These are phyloP conservation scores for Microtus montanus DNA, from an alignment of 2,113 vertebrate species.

Conservation along the genomic window DNA sequence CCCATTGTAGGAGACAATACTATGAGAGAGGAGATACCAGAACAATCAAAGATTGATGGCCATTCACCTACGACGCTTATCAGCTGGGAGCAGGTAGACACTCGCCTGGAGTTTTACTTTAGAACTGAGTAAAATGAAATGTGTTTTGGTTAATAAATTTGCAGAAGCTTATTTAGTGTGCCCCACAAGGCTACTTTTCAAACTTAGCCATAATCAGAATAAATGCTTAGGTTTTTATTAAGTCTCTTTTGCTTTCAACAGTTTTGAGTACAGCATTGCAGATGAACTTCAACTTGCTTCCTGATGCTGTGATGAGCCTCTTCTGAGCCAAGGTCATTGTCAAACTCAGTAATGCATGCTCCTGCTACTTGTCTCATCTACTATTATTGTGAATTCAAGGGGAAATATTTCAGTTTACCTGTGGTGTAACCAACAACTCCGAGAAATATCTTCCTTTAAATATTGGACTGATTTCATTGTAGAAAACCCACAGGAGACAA, in stretches of 20 bases:
- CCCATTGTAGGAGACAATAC: neutral
- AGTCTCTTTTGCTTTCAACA: neutral
- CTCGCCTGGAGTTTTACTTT: neutral
- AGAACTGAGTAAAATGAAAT: neutral
- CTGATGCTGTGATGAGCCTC: neutral
- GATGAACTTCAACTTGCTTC: neutral
- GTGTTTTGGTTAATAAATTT: neutral
- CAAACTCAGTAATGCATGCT: neutral
- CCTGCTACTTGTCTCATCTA: neutral
- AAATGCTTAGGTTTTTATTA: neutral
- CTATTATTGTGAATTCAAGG: neutral
- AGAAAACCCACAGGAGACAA: neutral
- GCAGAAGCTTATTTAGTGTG: neutral
- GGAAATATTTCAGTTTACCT: neutral
- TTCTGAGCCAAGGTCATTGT: neutral
- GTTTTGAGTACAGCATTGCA: neutral
- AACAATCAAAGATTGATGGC: neutral
- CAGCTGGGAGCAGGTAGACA: neutral
- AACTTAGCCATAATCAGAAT: neutral
- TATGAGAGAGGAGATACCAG: neutral
- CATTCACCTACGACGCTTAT: neutral
- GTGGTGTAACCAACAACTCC: neutral
- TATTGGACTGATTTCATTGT: neutral
- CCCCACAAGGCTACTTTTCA: neutral
- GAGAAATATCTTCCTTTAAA: neutral